Conservation (phyloP, 2,113 vertebrate species). For the Catharus minimus region DNA sequence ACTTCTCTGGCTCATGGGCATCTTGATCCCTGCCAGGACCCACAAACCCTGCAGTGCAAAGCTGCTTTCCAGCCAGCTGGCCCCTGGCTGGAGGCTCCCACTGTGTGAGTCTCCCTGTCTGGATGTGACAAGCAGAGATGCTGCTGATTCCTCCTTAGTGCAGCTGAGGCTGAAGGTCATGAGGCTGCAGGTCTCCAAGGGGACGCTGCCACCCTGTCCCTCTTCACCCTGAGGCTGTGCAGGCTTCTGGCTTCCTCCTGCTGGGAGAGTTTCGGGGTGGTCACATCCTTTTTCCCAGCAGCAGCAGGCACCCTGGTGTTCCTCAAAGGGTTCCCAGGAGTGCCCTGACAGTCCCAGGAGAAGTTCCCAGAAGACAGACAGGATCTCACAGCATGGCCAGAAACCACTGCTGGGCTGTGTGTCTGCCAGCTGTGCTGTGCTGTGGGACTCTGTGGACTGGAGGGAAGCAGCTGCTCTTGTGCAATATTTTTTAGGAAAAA, state of each 20-base stretch:
- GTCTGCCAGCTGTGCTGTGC: not conserved
- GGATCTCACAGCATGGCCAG: not conserved
- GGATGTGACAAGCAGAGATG: accelerated
- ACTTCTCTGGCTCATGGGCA: not conserved
- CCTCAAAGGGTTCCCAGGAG: not conserved
- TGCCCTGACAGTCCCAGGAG: not conserved
- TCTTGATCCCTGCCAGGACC: not conserved
- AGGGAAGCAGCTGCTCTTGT: not conserved
- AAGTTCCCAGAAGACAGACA: slow-evolving; percentile 11
- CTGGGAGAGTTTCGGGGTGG: not conserved
- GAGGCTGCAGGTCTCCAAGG: not conserved
- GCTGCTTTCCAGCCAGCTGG: not conserved
- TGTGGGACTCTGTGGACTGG: not conserved
- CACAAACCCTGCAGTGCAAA: not conserved
- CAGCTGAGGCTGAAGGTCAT: not conserved
- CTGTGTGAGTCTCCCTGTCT: not conserved
- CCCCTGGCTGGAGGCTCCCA: not conserved
- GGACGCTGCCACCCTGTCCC: not conserved
- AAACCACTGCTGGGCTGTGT: not conserved
- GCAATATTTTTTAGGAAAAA: not conserved
- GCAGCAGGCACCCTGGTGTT: not conserved
- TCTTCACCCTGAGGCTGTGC: not conserved
- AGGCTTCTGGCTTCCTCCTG: not conserved
- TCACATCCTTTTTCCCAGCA: not conserved
- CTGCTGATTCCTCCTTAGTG: not conserved